Conservation (phyloP, 2,888 invertebrate genomes). For the Lasius platythorax region DNA sequence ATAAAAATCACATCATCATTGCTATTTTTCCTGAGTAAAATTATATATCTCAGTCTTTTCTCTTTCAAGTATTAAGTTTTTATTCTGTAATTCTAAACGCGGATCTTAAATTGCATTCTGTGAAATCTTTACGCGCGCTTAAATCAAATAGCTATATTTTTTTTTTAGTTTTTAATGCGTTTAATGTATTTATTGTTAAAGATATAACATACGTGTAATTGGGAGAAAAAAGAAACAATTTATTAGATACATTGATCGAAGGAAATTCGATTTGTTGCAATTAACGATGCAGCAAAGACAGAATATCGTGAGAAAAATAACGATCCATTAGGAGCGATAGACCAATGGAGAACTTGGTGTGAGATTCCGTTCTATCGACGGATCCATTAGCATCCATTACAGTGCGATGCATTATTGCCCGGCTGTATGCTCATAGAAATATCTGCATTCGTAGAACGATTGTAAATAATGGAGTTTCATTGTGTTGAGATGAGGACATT, state of each 20-base stretch:
- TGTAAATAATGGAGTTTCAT: conserved; percentile 51
- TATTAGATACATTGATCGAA: not conserved
- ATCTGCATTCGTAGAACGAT: conserved; percentile 48
- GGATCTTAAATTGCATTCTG: not conserved
- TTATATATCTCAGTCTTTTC: not conserved
- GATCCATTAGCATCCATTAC: conserved; percentile 53
- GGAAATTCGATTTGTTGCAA: conserved; percentile 36
- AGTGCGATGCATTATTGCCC: conserved; percentile 47
- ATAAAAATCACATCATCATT: not conserved
- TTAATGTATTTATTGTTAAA: not conserved
- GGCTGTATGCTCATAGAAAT: conserved; percentile 33
- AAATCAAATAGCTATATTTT: not conserved
- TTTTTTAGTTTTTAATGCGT: not conserved
- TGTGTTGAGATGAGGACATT: conserved; percentile 16
- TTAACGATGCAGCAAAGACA: not conserved
- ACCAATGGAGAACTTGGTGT: conserved; percentile 18
- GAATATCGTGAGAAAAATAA: conserved; percentile 30
- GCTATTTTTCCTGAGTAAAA: not conserved
- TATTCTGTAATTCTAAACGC: not conserved
- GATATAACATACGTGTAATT: not conserved
- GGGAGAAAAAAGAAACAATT: not conserved
- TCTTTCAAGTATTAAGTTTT: not conserved
- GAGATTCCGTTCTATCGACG: conserved; percentile 47
- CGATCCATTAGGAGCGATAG: conserved; percentile 29
- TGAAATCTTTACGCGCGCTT: not conserved